A percentile compares a stretch with the other conserved stretches of the same genome.
These are phyloP conservation scores for Onchidella celtica DNA, from an alignment of 2,888 invertebrate genomes.

Conservation along the genomic window DNA sequence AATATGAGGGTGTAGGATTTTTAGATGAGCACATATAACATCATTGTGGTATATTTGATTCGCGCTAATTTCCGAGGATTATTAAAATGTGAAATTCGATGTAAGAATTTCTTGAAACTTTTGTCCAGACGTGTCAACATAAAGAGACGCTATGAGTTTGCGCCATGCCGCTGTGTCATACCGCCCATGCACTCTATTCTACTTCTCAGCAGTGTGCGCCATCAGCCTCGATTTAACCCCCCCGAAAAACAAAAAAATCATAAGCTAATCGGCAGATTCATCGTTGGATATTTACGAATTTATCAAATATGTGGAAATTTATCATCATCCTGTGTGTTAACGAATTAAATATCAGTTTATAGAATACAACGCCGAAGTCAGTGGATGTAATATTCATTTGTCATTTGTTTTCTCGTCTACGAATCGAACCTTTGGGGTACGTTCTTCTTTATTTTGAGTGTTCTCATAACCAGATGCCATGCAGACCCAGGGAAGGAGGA, in stretches of 20 bases:
- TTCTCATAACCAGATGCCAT: conserved; percentile 2
- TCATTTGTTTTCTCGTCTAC: too few species aligned
- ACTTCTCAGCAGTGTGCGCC: conserved; percentile 3
- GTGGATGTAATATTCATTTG: too few species aligned
- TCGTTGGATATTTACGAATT: conserved; percentile 22
- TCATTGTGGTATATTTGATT: background rate
- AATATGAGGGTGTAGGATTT: background rate
- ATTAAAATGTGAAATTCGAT: background rate
- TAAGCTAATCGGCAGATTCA: conserved; percentile 5
- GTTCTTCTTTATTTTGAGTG: background rate
- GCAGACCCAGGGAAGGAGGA: conserved; percentile 11
- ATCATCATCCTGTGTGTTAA: too few species aligned
- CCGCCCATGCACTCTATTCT: conserved; percentile 19
- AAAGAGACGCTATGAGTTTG: conserved; percentile 36
- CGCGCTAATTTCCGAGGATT: background rate
- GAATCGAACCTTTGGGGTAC: background rate
- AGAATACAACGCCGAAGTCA: too few species aligned
- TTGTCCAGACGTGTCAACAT: conserved; percentile 35
- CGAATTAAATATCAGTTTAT: too few species aligned
- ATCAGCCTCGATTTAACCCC: conserved; percentile 27
- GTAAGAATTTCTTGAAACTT: background rate
- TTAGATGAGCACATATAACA: background rate
- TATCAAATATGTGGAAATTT: too few species aligned
- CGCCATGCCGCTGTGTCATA: conserved; percentile 38
- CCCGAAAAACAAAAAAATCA: background rate